phyloP scores from a whole-genome alignment of 2,888 invertebrate species.

The Antitype chi region DNA sequence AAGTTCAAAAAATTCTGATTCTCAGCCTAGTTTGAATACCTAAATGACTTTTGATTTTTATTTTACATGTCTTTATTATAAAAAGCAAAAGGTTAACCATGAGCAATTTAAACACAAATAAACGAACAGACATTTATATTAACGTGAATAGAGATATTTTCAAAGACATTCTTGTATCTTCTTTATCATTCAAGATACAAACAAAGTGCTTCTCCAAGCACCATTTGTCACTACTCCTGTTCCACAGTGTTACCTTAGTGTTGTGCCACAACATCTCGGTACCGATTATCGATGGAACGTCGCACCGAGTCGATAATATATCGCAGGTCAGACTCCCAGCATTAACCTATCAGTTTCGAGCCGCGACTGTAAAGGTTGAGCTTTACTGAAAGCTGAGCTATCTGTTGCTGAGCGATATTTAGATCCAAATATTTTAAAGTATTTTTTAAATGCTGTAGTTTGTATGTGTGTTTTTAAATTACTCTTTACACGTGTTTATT shows the following conservation, averaged over 20 bases:
- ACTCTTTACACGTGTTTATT: too few relatives aligned
- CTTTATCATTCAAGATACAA: conserved; percentile 49
- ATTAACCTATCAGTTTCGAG: conserved; percentile 71
- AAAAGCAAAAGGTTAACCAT: conserved; percentile 25
- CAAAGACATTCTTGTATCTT: conserved; percentile 17
- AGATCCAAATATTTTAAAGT: background rate
- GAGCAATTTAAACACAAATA: conserved; percentile 17
- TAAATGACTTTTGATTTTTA: too few relatives aligned
- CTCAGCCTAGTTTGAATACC: too few relatives aligned
- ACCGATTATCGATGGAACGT: conserved; percentile 65
- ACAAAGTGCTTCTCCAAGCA: conserved; percentile 35
- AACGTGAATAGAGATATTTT: conserved; percentile 11
- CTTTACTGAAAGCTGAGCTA: conserved; percentile 34
- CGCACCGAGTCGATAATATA: conserved; percentile 67
- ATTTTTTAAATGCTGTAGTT: background rate
- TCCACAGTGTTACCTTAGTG: conserved; percentile 46
- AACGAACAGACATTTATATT: conserved; percentile 10
- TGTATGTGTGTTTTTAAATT: too few relatives aligned
- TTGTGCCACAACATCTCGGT: conserved; percentile 57
- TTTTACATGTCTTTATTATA: background rate
- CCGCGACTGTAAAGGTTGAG: conserved; percentile 22
- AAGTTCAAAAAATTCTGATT: too few relatives aligned
- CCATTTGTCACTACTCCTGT: conserved; percentile 53
- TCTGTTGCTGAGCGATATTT: conserved; percentile 16
- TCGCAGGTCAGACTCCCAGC: conserved; percentile 67